These are phyloP conservation scores for Helicolenus hilgendorfi DNA, from an alignment of 2,797 vertebrate species.

Conservation along the genomic window DNA sequence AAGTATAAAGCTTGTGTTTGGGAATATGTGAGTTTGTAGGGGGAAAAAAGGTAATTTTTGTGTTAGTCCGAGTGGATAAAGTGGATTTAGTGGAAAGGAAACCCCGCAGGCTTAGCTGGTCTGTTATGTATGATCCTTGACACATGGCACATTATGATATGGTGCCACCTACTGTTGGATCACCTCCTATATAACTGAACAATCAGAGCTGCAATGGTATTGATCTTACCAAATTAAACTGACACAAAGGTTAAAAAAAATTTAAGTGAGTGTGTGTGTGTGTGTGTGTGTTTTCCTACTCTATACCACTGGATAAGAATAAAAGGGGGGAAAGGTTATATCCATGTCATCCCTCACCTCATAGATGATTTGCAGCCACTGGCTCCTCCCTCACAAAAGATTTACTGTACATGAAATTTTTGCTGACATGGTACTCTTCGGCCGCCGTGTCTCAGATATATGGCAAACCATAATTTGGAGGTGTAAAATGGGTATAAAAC, in stretches of 20 bases:
- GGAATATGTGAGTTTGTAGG: not conserved
- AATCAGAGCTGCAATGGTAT: not conserved
- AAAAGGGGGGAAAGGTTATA: conserved; percentile 59
- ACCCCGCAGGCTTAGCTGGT: not conserved
- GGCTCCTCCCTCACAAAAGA: conserved; percentile 74
- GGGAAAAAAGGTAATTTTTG: not conserved
- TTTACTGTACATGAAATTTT: conserved; percentile 84
- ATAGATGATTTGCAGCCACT: conserved; percentile 66
- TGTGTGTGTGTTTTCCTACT: not conserved
- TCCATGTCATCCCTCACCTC: conserved; percentile 64
- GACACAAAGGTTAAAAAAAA: conserved; percentile 25
- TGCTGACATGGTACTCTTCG: conserved; percentile 80
- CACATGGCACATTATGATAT: conserved; percentile 25
- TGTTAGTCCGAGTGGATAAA: not conserved
- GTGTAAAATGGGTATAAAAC: conserved; percentile 90
- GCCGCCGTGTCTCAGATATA: conserved; percentile 81
- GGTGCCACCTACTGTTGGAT: conserved; percentile 82
- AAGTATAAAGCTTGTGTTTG: not conserved
- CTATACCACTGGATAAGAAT: conserved; percentile 40
- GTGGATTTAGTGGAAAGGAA: not conserved
- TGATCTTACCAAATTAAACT: conserved; percentile 29
- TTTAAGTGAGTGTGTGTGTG: not conserved
- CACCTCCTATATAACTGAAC: not conserved
- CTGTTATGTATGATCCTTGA: not conserved
- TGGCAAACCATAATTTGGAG: conserved; percentile 88